These are phyloP conservation scores for Operophtera brumata DNA, from an alignment of 2,888 invertebrate genomes.

Conservation along the genomic window DNA sequence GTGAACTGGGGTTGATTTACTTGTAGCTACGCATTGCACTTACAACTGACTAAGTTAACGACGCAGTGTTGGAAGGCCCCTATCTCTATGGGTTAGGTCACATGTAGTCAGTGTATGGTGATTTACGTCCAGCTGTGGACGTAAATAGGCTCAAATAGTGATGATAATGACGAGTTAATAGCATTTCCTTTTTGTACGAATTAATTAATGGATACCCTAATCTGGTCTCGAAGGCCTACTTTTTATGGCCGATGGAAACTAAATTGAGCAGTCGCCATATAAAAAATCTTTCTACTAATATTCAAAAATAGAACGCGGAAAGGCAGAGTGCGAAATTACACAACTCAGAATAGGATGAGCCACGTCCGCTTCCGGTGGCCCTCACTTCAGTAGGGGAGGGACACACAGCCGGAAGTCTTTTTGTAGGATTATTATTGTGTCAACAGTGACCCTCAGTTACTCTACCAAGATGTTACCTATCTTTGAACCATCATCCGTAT, in stretches of 20 bases:
- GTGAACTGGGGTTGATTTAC: too few species aligned
- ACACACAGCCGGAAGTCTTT: neutral
- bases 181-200: too few species aligned
- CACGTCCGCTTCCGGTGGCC: conserved; percentile 9
- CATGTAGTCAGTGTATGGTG: neutral
- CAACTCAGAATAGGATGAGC: conserved; percentile 11
- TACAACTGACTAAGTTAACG: too few species aligned
- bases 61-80: too few species aligned
- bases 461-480: neutral
- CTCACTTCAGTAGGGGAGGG: neutral
- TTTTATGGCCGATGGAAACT: neutral
- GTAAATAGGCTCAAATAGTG: too few species aligned
- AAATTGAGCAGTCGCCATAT: neutral
- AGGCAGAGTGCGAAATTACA: conserved; percentile 14
- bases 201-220: too few species aligned
- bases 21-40: too few species aligned
- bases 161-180: too few species aligned
- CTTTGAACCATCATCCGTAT: neutral
- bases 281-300: neutral
- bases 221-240: neutral
- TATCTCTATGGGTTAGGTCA: too few species aligned
- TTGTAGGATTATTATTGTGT: neutral
- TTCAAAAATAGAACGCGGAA: conserved; percentile 8
- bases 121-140: neutral
- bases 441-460: neutral